Conservation (phyloP, 2,888 invertebrate species). For the Isoperla grammatica region DNA sequence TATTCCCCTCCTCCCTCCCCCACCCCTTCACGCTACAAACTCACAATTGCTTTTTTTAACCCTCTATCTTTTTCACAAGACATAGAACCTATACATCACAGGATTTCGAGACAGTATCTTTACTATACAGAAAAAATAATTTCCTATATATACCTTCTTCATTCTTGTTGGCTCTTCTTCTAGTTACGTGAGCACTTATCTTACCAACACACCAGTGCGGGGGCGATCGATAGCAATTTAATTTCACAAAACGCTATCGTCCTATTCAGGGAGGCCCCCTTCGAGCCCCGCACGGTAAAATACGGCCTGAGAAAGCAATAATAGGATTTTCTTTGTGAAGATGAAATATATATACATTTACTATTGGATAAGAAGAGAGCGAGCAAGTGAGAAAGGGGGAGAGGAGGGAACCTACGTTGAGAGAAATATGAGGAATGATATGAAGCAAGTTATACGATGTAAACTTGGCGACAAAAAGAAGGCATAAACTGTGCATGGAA, state of each 20-base stretch:
- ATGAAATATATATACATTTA: conserved; percentile 15
- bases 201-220: conserved; percentile 1
- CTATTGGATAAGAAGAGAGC: conserved; percentile 18
- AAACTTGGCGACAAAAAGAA: background rate
- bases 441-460: conserved; percentile 23
- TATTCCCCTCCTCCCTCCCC: conserved; percentile 3
- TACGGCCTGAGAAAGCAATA: conserved; percentile 18
- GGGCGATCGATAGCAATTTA: conserved; percentile 31
- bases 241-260: conserved; percentile 31
- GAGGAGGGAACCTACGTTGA: conserved; percentile 12
- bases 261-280: conserved; percentile 27
- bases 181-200: conserved; percentile 8
- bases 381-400: conserved; percentile 13
- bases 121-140: conserved; percentile 15
- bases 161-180: conserved; percentile 11
- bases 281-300: background rate
- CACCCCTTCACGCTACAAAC: background rate
- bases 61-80: conserved; percentile 13
- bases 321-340: conserved; percentile 22
- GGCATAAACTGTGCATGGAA: too few relatives aligned
- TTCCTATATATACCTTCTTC: conserved; percentile 16
- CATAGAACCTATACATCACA: conserved; percentile 10
- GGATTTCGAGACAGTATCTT: conserved; percentile 14
- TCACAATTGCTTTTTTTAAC: conserved; percentile 18
- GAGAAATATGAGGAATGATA: conserved; percentile 15